Evolutionary conservation across 2,797 vertebrate genomes (phyloP).

Genomic region (Okamejei kenojei): DNA sequence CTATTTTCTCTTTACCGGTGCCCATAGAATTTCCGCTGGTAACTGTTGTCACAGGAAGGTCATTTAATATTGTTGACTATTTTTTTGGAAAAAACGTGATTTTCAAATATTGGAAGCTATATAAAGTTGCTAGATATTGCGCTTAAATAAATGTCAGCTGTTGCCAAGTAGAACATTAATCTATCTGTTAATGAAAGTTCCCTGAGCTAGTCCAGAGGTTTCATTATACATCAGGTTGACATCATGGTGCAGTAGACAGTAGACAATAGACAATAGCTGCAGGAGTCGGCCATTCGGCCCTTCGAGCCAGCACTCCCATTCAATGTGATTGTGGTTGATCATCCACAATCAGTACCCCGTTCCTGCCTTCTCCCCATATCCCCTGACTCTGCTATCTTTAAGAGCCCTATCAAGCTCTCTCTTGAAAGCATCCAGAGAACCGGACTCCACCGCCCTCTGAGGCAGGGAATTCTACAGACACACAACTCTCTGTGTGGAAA

Average conservation of each 20-base stretch:
- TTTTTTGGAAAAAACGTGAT: neutral
- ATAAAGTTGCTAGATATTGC: neutral
- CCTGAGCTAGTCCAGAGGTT: neutral
- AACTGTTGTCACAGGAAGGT: neutral
- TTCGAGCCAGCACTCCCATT: too few species aligned
- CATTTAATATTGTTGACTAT: neutral
- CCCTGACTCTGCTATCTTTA: too few species aligned
- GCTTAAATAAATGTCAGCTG: neutral
- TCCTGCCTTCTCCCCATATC: too few species aligned
- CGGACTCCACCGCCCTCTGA: too few species aligned
- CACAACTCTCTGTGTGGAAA: too few species aligned
- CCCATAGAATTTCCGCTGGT: neutral
- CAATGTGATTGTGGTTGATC: too few species aligned
- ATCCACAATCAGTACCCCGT: too few species aligned
- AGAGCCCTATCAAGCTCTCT: too few species aligned
- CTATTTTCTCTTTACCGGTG: neutral
- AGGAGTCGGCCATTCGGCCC: too few species aligned
- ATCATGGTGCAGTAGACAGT: neutral
- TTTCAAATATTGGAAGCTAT: neutral
- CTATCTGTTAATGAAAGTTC: neutral
- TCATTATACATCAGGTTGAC: neutral
- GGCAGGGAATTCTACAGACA: too few species aligned
- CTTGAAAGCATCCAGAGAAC: too few species aligned
- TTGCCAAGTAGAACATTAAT: neutral
- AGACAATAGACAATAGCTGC: too few species aligned